Percentiles rank a stretch among this genome's conserved stretches.
phyloP scores from a whole-genome alignment of 2,113 vertebrate species.

The Paradisaea rubra region DNA sequence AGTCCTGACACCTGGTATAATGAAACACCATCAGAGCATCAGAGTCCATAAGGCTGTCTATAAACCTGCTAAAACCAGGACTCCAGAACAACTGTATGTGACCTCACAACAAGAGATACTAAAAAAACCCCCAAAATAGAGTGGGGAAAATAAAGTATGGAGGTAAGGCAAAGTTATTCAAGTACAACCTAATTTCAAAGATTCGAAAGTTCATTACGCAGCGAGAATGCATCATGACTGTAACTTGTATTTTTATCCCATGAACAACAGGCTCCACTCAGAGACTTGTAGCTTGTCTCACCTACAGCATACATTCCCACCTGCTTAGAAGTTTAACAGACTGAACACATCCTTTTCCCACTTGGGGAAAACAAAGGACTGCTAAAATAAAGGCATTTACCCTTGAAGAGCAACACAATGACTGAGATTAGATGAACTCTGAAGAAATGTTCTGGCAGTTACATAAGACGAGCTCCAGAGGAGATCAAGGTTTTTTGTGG shows the following conservation, averaged over 20 bases:
- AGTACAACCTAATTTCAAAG: background rate
- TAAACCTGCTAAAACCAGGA: background rate
- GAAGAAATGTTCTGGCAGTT: slow-evolving; percentile 23
- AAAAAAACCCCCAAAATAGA: background rate
- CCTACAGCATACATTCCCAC: background rate
- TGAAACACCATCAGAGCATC: background rate
- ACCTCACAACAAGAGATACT: background rate
- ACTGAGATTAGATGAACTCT: background rate
- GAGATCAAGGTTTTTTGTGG: background rate
- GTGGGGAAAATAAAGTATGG: accelerated
- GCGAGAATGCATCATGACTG: background rate
- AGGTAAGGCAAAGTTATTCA: background rate
- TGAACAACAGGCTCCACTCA: slow-evolving; percentile 6
- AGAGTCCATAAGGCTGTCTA: background rate
- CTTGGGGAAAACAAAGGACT: background rate
- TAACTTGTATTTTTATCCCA: background rate
- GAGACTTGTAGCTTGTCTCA: background rate
- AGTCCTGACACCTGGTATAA: background rate
- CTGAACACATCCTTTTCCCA: background rate
- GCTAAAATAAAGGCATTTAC: slow-evolving; percentile 17
- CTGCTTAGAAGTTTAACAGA: background rate
- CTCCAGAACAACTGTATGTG: background rate
- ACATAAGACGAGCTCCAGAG: background rate
- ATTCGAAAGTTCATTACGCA: background rate
- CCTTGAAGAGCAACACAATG: background rate